Percentiles rank a stretch among this genome's conserved stretches.
phyloP scores from a whole-genome alignment of 2,888 invertebrate genomes.

The Sinhomidia bicolor region DNA sequence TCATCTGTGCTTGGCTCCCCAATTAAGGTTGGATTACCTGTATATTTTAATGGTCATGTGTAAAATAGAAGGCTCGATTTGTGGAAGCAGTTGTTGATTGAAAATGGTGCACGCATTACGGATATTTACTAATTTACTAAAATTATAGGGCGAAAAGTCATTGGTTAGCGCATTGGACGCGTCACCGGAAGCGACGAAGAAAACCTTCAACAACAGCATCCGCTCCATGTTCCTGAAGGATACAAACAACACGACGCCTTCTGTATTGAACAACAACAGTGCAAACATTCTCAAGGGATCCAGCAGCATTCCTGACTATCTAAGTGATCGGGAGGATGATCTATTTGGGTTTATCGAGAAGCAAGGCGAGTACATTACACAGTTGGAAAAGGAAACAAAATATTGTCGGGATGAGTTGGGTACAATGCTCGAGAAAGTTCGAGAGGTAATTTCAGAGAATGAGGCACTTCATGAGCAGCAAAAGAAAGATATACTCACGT shows the following conservation, averaged over 20 bases:
- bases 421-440: conserved; percentile 90
- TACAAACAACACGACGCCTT: conserved; percentile 40
- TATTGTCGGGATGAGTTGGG: conserved; percentile 92
- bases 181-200: conserved; percentile 67
- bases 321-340: conserved; percentile 82
- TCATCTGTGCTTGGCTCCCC: conserved; percentile 65
- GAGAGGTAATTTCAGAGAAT: conserved; percentile 93
- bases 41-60: too few relatives aligned
- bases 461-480: conserved; percentile 90
- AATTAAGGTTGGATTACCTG: conserved; percentile 59
- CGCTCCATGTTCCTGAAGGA: conserved; percentile 76
- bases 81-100: too few relatives aligned
- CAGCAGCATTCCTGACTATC: conserved; percentile 35
- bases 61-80: too few relatives aligned
- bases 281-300: conserved; percentile 45
- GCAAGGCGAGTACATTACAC: conserved; percentile 93
- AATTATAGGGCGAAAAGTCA: conserved; percentile 49
- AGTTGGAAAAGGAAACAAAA: conserved; percentile 91
- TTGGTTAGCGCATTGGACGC: conserved; percentile 35
- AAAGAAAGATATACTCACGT: conserved; percentile 77
- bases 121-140: too few relatives aligned
- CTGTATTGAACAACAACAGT: conserved; percentile 53
- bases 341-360: conserved; percentile 91
- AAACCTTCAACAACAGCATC: conserved; percentile 67
- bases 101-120: too few relatives aligned